Conservation (phyloP, 2,888 invertebrate genomes). For the Penaeus monodon region DNA sequence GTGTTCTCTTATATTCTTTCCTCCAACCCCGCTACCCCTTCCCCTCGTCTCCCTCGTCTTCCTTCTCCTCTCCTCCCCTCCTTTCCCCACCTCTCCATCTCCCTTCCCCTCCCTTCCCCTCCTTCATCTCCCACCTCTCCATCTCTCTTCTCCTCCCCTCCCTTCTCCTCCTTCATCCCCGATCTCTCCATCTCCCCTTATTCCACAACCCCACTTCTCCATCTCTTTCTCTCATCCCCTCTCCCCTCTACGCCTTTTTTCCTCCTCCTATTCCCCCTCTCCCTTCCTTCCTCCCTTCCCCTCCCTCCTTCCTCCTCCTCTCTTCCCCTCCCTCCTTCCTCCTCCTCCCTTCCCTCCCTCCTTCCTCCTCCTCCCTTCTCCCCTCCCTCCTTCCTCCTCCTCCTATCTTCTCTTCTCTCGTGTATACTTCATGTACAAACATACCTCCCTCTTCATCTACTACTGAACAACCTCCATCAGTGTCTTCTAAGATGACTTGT, state of each 20-base stretch:
- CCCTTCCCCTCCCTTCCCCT: neutral
- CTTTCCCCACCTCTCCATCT: neutral
- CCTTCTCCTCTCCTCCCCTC: neutral
- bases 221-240: neutral
- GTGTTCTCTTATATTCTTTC: slow-evolving; percentile 18
- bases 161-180: neutral
- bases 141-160: too few relatives aligned
- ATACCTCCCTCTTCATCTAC: too few relatives aligned
- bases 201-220: neutral
- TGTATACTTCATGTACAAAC: neutral
- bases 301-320: neutral
- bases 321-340: neutral
- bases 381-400: neutral
- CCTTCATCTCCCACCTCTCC: neutral
- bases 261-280: neutral
- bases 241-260: neutral
- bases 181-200: neutral
- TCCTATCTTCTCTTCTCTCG: neutral
- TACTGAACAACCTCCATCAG: too few relatives aligned
- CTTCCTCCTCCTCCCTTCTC: neutral
- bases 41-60: neutral
- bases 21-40: slow-evolving; percentile 12
- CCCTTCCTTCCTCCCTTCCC: neutral
- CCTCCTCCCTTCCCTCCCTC: neutral
- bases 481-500: too few relatives aligned